Evolutionary conservation across 2,797 vertebrate species (phyloP), one percentile per base, ranked within the genome.

Genomic region (Bradypodion ventrale): DNA sequence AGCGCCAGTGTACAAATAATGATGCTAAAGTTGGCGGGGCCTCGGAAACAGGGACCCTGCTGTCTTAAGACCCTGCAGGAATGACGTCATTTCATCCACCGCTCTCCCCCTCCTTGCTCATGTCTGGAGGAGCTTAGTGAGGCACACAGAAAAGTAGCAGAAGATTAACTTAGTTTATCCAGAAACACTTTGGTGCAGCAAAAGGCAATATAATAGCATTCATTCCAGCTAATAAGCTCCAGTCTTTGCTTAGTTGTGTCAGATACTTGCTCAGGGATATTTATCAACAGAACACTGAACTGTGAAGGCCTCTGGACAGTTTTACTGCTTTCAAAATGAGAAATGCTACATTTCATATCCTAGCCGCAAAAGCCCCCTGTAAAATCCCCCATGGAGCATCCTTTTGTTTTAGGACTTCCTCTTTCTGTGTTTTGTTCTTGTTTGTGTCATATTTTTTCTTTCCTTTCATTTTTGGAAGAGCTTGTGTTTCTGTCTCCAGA

Each of bases 201-300:
- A 84, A 87, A 81, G 59, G 46, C 46, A 56, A 77, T 77, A 84
- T 66, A 87, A 87, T 81, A 78, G 83, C 59, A 84, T 84, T 82
- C 46, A 77, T 87, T 87, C 65, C 83, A 44, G 66, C 83, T 87
- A 82, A 87, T 87, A 87, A 84, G 78, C 68, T 19, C 78, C 66
- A 76, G 59, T 84, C 78, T 84, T 84, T 84, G 78, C 86, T 81
- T 66, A 84, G 73, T 35, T 66, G 73, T 73, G 66, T 81, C 86
- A 87, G 66, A 81, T 52, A 59, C 83, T 84, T 59, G 68, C 86
- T 84, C 37, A 29, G 60, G 86, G 86, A 73, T 87, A 87, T 87
- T 87, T 87, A 84, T 87, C 86, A 87, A 84, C 78, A 84, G 60
- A 84, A 87, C 74, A 49, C 59, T 84, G 86, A 81, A 84, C 74